These are phyloP conservation scores for Elgaria multicarinata DNA, from an alignment of 2,113 vertebrate species.

Conservation along the genomic window DNA sequence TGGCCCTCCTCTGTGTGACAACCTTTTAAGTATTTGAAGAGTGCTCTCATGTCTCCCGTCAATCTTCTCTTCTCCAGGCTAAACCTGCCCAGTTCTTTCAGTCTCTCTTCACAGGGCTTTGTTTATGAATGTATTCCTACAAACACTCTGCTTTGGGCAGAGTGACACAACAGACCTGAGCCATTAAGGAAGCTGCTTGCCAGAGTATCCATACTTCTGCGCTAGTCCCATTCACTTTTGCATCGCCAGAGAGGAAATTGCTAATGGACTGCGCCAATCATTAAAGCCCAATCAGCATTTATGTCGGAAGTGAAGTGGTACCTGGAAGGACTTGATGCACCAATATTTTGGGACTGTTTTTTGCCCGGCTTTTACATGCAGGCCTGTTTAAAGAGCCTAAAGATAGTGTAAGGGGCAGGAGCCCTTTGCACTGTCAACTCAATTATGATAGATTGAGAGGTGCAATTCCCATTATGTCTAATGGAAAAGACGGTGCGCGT, in stretches of 20 bases:
- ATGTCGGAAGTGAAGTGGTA: neutral
- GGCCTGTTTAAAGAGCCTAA: neutral
- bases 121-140: too few species aligned
- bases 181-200: neutral
- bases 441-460: neutral
- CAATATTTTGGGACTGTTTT: neutral
- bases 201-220: neutral
- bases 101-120: too few species aligned
- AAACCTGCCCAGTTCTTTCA: too few species aligned
- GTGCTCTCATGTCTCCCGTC: too few species aligned
- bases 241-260: neutral
- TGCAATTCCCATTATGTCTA: slow-evolving; percentile 22
- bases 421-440: neutral
- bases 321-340: neutral
- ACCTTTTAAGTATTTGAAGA: too few species aligned
- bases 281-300: neutral
- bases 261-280: neutral
- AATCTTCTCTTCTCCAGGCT: too few species aligned
- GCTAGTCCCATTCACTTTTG: neutral
- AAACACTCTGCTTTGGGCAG: neutral
- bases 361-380: neutral
- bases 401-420: neutral
- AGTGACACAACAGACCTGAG: too few species aligned
- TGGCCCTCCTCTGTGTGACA: too few species aligned
- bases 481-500: neutral